Evolutionary conservation across 2,888 invertebrate species (phyloP), one percentile per base, ranked within the genome.

Genomic region (Nineta flava): DNA sequence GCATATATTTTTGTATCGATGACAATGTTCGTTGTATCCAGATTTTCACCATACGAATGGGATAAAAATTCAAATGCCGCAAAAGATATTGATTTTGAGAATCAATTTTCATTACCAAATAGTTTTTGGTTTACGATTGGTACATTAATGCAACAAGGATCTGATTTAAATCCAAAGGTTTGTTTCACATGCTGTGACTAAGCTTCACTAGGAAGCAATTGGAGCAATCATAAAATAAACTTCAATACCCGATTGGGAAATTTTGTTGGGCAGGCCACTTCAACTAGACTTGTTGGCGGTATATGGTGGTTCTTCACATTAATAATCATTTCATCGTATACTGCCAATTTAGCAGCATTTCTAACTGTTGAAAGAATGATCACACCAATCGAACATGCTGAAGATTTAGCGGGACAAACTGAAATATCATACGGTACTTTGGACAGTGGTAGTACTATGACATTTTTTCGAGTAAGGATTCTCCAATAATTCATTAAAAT

Each of bases 301-400:
- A 80, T 83, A 57, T 93, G 92, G 91, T 92, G 91, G 87, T 91
- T 92, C 64, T 91, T 92, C 66, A 90, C 88, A 0, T 70, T 92
- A 26, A 90, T 92, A 58, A 87, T 92, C 57, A 87, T 91, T 56
- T 86, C 88, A 1, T 91, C 91, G 2, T 92, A 92, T 66, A 92
- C 91, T 1, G 92, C 92, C 10, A 92, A 93, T 66, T 70, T 93
- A 58, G 92, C 92, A 1, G 92, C 92, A 17, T 93, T 92, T 65
- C 70, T 92, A 19, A 93, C 92, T 0, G 90, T 92, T 0, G 90
- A 91, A 62, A 70, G 88, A 50, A 87, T 88, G 86, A 83, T 83
- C 46, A 85, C 87, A 31, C 87, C 88, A 0, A 90, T 91, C 49
- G 82, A 90, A 63, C 83, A 81, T 61, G 84, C 87, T 0, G 87